Base-by-base conservation (phyloP, 2,888 invertebrate species). In the Platycheirus albimanus region DNA sequence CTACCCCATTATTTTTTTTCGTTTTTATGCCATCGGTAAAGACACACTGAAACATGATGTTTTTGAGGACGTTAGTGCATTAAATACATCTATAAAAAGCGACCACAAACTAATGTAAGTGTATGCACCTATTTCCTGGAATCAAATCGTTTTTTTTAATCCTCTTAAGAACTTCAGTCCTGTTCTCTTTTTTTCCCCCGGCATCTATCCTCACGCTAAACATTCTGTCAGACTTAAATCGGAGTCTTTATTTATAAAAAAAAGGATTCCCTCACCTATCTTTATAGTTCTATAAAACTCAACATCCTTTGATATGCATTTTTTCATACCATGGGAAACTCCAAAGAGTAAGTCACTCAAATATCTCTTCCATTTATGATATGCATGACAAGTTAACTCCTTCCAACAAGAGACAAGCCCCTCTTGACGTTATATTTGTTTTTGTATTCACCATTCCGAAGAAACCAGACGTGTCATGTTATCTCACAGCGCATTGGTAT, bases 401-500 rank as follows among this genome's bases (percentile, higher is more conserved):
- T 81, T 77, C 66, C 41, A 52, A 77, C n/a, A n/a, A 66, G 13
- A 30, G 81, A 61, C 77, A 58, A 56, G 56, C 52, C 77, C 77
- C 71, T 66, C 52, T 76, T 49, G 17, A 45, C 0, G 30, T 28
- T 30, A 17, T 43, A 43, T 45, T 45, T 30, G 10, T 43, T 28
- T 45, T 45, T 30, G 10, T 54, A 61, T 28, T 19, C 36, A 17
- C 61, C 30, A 66, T 72, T 72, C 67, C 56, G 11, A 54, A 13
- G 41, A 74, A n/a, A 69, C 72, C 83, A 74, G 78, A 69, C 61
- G 85, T 85, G 86, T 86, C 85, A 85, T 85, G 85, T 86, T 86
- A 86, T 84, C 80, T 24, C 24, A 6, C 13, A 72, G 49, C 10
- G 33, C 15, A 58, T 28, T 30, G 17, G 7, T 70, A n/a, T n/a